Base-by-base conservation (phyloP, 2,888 invertebrate genomes). In the Ormyrus thymus region DNA sequence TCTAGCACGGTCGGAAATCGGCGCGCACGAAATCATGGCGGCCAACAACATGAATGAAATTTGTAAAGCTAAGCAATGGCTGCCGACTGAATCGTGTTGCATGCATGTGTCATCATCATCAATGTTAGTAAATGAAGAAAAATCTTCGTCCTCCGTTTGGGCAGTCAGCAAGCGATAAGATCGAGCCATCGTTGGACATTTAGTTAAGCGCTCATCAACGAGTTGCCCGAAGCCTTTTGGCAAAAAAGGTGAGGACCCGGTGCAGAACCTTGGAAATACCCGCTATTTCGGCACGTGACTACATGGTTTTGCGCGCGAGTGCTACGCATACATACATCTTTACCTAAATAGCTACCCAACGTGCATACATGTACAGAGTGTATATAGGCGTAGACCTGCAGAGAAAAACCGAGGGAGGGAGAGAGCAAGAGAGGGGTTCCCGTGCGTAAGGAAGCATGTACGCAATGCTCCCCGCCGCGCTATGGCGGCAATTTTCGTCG, bases 11-110 rank as follows among this genome's bases (percentile, higher is more conserved):
- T 29, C 29, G 29, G 29, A 29, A 29, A 29, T 29, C 0, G 2
- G 29, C 2, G 29, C 29, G 29, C 29, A 29, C 29, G 29, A 29
- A 15, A 59, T 71, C 71, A 61, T 73, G 55, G 73, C 61, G 64
- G 46, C 46, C 15, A 66, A 48, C 46, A 29, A 29, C 29, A 29
- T 61, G 78, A 68, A 73, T 72, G 68, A 55, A 73, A 29, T 10
- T 55, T 55, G 71, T 43, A 45, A 2, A 29, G 68, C 55, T 29
- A 11, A 83, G 82, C 86, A 87, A 87, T 86, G 87, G 87, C 87
- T 87, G 86, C 84, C 76, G 80, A 79, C 84, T 75, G 80, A 79
- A 81, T 85, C 83, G 83, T 82, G 29, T 29, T 29, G 29, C 29
- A 29, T 29, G 29, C 29, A 29, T 29, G 84, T 85, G 84, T 85